Base-by-base conservation (phyloP, 2,888 invertebrate genomes). In the Chloroclystis v-ata region DNA sequence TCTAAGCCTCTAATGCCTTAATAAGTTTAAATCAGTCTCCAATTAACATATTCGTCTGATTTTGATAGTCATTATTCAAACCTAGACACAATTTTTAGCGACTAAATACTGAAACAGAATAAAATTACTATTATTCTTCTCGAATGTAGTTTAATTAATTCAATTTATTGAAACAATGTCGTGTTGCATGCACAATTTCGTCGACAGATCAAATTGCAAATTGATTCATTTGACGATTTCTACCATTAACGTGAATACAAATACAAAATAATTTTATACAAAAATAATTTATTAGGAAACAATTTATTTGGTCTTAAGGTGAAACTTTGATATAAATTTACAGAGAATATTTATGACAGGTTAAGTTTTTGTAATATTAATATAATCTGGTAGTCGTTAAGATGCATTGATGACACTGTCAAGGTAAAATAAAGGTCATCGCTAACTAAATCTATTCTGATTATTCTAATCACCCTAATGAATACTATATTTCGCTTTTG, bases 101-200 rank as follows among this genome's bases (percentile, higher is more conserved):
- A 16, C 20, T 20, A n/a, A 24, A 35, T 24, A 20, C 8, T 35
- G 16, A 11, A 35, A 20, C 6, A 1, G 35, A 20, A 26, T 38
- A n/a, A 26, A 26, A 32, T 42, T 30, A 28, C 8, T 20, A 37
- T 47, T 42, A 13, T 37, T 42, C 28, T 30, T 32, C 5, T 20
- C n/a, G 10, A 28, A 28, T 30, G 30, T 30, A 11, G 4, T 9
- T 13, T 13, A 4, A 30, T 41, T 24, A 33, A 28, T 28, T 10
- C 14, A 16, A 37, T 47, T 14, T 30, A 39, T 48, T 7, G 28
- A 39, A 35, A 16, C 39, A 16, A 20, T 48, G 39, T 37, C 39
- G 43, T 40, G 47, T 43, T n/a, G 14, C 43, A 43, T 48, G 48
- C 43, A 38, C 30, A 16, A 11, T 14, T 37, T 43, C 28, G 14